Percentiles rank a stretch among this genome's conserved stretches.
phyloP scores from a whole-genome alignment of 2,113 vertebrate species.

The Hippocampus abdominalis region DNA sequence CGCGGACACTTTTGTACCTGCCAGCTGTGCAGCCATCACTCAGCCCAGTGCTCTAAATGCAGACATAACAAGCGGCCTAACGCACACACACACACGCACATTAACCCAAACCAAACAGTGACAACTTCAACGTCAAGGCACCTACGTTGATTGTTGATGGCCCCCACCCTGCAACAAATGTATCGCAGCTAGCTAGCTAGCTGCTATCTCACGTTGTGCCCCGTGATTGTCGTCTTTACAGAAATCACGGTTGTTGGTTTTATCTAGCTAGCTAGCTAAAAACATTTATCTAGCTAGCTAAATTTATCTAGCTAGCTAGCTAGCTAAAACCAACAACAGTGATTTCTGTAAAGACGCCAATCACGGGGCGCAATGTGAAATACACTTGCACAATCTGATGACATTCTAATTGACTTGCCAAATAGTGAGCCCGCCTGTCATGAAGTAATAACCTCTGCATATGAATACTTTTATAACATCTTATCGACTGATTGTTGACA shows the following conservation, averaged over 20 bases:
- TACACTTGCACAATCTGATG: slow-evolving; percentile 50
- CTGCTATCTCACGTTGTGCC: too few species aligned
- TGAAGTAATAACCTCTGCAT: not conserved
- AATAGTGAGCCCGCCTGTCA: slow-evolving; percentile 6
- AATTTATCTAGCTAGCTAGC: too few species aligned
- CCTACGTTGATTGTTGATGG: slow-evolving; percentile 34
- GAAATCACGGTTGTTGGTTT: too few species aligned
- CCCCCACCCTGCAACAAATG: not conserved
- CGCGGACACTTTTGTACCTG: slow-evolving; percentile 59
- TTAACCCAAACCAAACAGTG: slow-evolving; percentile 59
- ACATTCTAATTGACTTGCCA: slow-evolving; percentile 54
- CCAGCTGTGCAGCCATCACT: slow-evolving; percentile 62
- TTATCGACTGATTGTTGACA: too few species aligned
- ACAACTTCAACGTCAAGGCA: slow-evolving; percentile 51
- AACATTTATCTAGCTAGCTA: too few species aligned
- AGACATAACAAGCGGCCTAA: slow-evolving; percentile 77
- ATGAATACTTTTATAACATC: not conserved
- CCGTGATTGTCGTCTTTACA: too few species aligned
- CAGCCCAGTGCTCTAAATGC: slow-evolving; percentile 57
- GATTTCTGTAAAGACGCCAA: not conserved
- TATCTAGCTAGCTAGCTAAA: too few species aligned
- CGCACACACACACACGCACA: slow-evolving; percentile 8
- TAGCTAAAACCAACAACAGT: not conserved
- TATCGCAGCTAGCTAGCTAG: not conserved
- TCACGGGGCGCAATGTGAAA: slow-evolving; percentile 12